Conservation (phyloP, 2,888 invertebrate species). For the Andrena chrysosceles region DNA sequence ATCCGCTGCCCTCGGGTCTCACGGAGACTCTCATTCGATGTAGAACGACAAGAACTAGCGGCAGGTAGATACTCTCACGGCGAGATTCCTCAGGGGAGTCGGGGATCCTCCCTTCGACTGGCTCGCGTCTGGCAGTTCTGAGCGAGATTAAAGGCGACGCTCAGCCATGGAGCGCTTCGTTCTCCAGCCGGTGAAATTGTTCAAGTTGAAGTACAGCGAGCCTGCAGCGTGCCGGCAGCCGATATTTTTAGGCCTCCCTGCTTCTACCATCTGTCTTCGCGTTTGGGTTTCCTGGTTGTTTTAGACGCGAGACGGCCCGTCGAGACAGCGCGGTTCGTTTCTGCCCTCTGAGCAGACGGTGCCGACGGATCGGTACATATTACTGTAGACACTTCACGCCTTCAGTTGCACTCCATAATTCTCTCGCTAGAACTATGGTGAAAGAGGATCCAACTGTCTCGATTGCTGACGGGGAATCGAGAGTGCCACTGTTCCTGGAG, state of each 20-base stretch:
- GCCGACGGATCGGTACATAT: constrained; percentile 26
- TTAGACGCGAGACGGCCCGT: constrained; percentile 44
- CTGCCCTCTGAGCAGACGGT: background rate
- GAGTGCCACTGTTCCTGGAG: background rate
- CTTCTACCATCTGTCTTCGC: constrained; percentile 68
- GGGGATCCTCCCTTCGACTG: constrained; percentile 9
- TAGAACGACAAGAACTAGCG: background rate
- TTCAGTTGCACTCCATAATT: constrained; percentile 14
- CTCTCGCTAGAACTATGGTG: background rate
- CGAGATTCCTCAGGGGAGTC: background rate
- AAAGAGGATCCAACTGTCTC: background rate
- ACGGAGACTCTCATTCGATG: background rate
- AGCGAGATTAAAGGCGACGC: constrained; percentile 39
- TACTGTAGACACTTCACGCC: constrained; percentile 20
- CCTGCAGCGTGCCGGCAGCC: constrained; percentile 53
- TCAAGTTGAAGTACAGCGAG: constrained; percentile 47
- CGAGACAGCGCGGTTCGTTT: constrained; percentile 45
- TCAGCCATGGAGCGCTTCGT: constrained; percentile 22
- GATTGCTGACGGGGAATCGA: background rate
- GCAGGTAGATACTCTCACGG: background rate
- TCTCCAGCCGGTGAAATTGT: constrained; percentile 67
- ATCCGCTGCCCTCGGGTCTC: background rate
- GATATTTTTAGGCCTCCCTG: constrained; percentile 71
- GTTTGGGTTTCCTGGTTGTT: constrained; percentile 69
- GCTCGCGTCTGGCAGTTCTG: constrained; percentile 10